phyloP scores from a whole-genome alignment of 2,113 vertebrate genomes.

The Dinomys branickii region DNA sequence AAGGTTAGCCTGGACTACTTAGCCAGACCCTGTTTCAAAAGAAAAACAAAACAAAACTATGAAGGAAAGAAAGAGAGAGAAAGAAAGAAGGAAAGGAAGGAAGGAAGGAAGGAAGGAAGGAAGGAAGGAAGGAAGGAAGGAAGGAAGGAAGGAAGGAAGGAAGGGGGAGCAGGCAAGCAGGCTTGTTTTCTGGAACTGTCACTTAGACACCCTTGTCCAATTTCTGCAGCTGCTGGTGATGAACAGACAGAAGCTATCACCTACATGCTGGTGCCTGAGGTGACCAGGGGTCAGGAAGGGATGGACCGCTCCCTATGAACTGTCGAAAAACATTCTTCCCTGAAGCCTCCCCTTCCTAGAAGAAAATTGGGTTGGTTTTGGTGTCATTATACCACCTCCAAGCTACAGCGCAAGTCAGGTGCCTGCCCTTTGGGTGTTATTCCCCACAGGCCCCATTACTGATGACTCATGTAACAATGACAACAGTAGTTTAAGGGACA shows the following conservation, averaged over 20 bases:
- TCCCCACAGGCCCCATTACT: neutral
- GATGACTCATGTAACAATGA: neutral
- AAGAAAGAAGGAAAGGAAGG: neutral
- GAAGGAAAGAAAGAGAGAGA: neutral
- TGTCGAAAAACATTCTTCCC: neutral
- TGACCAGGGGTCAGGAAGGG: neutral
- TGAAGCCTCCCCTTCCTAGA: neutral
- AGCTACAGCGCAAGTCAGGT: neutral
- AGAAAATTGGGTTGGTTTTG: neutral
- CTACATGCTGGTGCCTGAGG: neutral
- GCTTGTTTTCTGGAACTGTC: neutral
- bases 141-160: neutral
- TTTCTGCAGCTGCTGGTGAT: neutral
- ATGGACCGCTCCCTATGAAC: accelerated
- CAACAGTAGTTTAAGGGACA: neutral
- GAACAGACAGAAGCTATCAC: neutral
- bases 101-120: too few relatives aligned
- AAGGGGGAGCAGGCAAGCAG: neutral
- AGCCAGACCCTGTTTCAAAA: neutral
- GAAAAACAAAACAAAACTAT: neutral
- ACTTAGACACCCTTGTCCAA: neutral
- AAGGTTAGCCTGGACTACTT: neutral
- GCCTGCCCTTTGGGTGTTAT: neutral
- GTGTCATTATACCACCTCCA: neutral
- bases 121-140: too few relatives aligned